phyloP scores from a whole-genome alignment of 2,888 invertebrate species.

The Drosophila nr. medialis region DNA sequence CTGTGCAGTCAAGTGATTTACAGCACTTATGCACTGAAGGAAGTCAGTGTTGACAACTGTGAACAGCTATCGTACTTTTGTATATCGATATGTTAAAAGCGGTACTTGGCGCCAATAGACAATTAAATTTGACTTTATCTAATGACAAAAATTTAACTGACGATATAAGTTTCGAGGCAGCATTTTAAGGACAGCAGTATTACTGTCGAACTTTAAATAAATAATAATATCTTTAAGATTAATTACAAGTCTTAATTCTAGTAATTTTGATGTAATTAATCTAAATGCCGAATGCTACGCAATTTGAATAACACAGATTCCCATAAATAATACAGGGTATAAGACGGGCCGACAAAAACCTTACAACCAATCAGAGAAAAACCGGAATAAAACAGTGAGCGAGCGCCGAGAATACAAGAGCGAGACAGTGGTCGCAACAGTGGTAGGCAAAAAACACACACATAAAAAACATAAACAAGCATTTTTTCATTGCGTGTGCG shows the following conservation, averaged over 20 bases:
- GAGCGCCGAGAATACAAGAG: conserved; percentile 32
- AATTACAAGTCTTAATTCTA: not conserved
- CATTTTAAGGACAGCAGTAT: not conserved
- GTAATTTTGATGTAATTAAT: not conserved
- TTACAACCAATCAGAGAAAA: conserved; percentile 51
- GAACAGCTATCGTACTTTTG: conserved; percentile 10
- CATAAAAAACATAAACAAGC: conserved; percentile 80
- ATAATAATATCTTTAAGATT: not conserved
- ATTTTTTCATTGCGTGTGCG: conserved; percentile 57
- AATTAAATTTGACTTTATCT: not conserved
- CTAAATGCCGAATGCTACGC: not conserved
- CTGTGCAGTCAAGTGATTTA: conserved; percentile 21
- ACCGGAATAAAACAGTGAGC: conserved; percentile 47
- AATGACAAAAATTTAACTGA: not conserved
- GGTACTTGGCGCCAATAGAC: not conserved
- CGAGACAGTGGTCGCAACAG: conserved; percentile 38
- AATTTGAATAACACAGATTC: not conserved
- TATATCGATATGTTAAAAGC: conserved; percentile 27
- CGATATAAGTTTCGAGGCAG: not conserved
- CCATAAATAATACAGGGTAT: conserved; percentile 35
- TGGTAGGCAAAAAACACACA: conserved; percentile 56
- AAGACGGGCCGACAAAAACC: not conserved
- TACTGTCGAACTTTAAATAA: not conserved
- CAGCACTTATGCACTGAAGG: conserved; percentile 11
- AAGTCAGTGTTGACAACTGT: conserved; percentile 1